These are phyloP conservation scores for Euglossa dilemma DNA, from an alignment of 1,140 invertebrate genomes.

Conservation along the genomic window DNA sequence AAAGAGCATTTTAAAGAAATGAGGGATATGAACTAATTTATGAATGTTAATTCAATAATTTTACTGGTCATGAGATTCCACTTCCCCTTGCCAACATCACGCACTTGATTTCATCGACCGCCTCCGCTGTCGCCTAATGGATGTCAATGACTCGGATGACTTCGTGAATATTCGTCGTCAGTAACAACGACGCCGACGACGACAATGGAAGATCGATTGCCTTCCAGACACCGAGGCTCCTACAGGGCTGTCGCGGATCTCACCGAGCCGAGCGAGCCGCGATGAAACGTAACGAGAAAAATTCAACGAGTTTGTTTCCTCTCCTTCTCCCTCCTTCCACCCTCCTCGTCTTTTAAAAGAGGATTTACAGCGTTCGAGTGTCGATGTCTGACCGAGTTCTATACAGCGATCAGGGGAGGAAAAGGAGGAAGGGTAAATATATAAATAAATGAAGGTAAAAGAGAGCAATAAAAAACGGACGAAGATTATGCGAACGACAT, in stretches of 20 bases:
- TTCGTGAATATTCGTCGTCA: constrained; percentile 74
- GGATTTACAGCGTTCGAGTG: constrained; percentile 40
- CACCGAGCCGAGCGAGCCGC: constrained; percentile 37
- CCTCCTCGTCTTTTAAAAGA: not conserved
- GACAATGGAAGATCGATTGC: constrained; percentile 71
- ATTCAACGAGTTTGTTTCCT: constrained; percentile 45
- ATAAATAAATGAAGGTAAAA: too few relatives aligned
- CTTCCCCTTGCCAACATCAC: constrained; percentile 69
- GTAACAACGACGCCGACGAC: constrained; percentile 65
- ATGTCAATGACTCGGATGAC: constrained; percentile 81
- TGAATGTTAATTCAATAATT: too few relatives aligned
- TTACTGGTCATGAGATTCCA: constrained; percentile 50
- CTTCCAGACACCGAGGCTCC: constrained; percentile 64
- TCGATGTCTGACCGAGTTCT: constrained; percentile 34
- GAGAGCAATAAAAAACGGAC: not conserved
- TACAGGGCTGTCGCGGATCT: constrained; percentile 61
- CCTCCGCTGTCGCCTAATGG: constrained; percentile 69
- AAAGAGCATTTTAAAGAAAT: too few relatives aligned
- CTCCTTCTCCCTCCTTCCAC: not conserved
- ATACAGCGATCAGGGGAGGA: not conserved
- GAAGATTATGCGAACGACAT: constrained; percentile 18
- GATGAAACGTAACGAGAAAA: constrained; percentile 51
- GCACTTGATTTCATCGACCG: constrained; percentile 75
- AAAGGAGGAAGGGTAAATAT: not conserved
- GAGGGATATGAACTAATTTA: too few relatives aligned